Evolutionary conservation across 2,888 invertebrate species (phyloP).

Genomic region (Polydrusus tereticollis): DNA sequence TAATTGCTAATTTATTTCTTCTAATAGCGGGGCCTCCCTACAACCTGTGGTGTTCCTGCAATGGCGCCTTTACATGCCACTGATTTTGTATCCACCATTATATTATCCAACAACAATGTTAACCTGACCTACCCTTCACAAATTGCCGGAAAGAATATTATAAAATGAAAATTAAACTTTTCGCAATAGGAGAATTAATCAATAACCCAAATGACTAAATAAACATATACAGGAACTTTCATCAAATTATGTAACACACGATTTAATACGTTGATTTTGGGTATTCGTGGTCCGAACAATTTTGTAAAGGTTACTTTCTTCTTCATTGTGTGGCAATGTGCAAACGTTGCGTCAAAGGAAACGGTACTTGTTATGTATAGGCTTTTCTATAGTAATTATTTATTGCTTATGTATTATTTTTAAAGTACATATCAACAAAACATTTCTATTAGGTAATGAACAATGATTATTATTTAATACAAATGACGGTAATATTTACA

Average conservation of each 20-base stretch:
- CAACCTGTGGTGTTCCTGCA: no score
- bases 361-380: slow-evolving; percentile 17
- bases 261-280: not conserved
- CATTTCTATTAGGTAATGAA: no score
- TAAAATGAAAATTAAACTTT: not conserved
- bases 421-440: not conserved
- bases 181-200: not conserved
- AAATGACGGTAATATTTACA: no score
- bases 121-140: no score
- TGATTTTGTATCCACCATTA: no score
- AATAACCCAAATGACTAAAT: not conserved
- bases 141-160: not conserved
- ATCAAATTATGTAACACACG: slow-evolving; percentile 2
- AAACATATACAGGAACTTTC: slow-evolving; percentile 1
- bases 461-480: no score
- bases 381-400: no score
- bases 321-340: not conserved
- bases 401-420: not conserved
- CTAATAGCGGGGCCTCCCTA: no score
- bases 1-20: no score
- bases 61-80: no score
- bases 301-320: not conserved
- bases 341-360: not conserved
- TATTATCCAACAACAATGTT: no score
- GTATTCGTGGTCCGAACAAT: not conserved